A percentile compares a stretch with the other conserved stretches of the same genome.
These are phyloP conservation scores for Ceratothoa steindachneri DNA, from an alignment of 2,888 invertebrate species.

Conservation along the genomic window DNA sequence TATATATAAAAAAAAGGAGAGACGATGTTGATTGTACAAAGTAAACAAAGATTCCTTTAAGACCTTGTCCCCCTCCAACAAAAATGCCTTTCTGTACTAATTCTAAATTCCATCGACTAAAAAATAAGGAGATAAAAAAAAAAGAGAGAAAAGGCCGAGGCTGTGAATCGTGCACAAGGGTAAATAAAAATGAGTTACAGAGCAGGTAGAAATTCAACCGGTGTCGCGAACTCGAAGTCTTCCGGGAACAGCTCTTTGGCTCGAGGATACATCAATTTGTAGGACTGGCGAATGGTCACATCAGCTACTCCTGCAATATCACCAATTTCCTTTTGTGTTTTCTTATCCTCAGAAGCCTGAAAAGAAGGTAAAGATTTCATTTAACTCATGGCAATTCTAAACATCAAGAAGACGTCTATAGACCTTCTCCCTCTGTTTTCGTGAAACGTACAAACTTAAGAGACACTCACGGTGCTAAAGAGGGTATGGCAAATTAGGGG, in stretches of 20 bases:
- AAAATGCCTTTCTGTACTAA: neutral
- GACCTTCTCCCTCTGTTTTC: no score
- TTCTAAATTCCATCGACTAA: neutral
- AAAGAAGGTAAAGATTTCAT: constrained; percentile 48
- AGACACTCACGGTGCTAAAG: no score
- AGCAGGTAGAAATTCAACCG: constrained; percentile 82
- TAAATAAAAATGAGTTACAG: constrained; percentile 24
- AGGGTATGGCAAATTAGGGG: no score
- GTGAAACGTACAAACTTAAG: no score
- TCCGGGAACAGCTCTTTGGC: constrained; percentile 89
- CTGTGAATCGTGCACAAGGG: neutral
- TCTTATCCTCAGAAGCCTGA: constrained; percentile 85
- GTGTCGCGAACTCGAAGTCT: constrained; percentile 91
- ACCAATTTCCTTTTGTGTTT: constrained; percentile 94
- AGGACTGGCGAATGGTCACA: constrained; percentile 93
- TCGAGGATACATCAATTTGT: constrained; percentile 93
- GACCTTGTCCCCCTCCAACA: neutral
- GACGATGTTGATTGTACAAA: neutral
- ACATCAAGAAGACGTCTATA: no score
- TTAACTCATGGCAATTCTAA: no score
- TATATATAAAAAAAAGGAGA: neutral
- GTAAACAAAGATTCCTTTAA: neutral
- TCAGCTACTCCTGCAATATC: constrained; percentile 98
- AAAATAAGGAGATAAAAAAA: neutral
- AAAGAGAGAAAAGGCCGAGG: neutral